Evolutionary conservation across 2,888 invertebrate genomes (phyloP).

Genomic region (Lithophane socia): DNA sequence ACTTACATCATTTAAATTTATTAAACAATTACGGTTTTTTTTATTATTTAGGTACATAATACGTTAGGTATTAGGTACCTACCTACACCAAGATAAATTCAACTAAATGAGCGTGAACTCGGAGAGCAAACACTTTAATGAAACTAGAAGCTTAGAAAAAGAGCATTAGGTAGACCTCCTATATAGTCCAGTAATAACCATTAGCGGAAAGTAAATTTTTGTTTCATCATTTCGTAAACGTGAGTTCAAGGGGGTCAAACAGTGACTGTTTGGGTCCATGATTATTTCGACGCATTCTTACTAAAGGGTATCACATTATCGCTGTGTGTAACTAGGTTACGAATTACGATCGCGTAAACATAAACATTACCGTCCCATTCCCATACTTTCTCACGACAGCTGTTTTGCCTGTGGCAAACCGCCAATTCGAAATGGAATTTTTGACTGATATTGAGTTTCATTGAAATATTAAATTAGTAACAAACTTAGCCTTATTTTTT

Average conservation of each 20-base stretch:
- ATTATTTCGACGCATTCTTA: conserved; percentile 36
- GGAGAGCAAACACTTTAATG: background rate
- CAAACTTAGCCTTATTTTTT: background rate
- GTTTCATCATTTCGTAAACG: conserved; percentile 8
- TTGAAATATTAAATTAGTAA: conserved; percentile 17
- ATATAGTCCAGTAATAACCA: background rate
- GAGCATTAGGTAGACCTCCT: background rate
- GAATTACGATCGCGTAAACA: conserved; percentile 74
- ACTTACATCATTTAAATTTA: background rate
- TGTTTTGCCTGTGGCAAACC: conserved; percentile 71
- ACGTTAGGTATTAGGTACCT: too few relatives aligned
- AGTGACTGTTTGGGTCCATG: conserved; percentile 21
- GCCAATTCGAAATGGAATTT: conserved; percentile 68
- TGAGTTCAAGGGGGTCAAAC: conserved; percentile 28
- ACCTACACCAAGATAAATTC: conserved; percentile 2
- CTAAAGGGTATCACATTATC: conserved; percentile 56
- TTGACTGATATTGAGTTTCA: conserved; percentile 46
- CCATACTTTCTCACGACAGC: conserved; percentile 78
- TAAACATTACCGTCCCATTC: conserved; percentile 74
- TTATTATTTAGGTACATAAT: background rate
- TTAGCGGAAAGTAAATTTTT: conserved; percentile 1
- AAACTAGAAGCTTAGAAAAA: conserved; percentile 8
- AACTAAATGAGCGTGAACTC: conserved; percentile 12
- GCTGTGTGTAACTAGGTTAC: conserved; percentile 77
- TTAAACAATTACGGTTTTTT: background rate